A percentile compares a stretch with the other conserved stretches of the same genome.
Evolutionary conservation across 2,888 invertebrate genomes (phyloP).

Genomic region (Aspidiotus destructor): DNA sequence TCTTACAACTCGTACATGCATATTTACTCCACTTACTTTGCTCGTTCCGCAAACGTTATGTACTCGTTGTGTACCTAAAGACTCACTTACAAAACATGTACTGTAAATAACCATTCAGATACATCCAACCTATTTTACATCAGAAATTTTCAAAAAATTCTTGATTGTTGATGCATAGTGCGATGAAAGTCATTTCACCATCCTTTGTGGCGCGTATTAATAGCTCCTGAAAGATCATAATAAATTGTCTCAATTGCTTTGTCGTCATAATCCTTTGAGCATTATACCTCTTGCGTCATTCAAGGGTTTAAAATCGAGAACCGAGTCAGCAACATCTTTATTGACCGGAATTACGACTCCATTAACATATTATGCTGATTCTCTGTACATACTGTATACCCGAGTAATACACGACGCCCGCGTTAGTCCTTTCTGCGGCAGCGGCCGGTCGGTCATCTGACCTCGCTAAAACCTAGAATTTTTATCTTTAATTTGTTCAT

Average conservation of each 20-base stretch:
- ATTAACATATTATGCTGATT: not conserved
- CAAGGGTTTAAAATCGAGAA: conserved; percentile 5
- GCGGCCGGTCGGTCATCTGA: conserved; percentile 9
- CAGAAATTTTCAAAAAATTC: no score
- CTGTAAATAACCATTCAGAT: no score
- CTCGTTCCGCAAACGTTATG: no score
- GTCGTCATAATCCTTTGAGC: not conserved
- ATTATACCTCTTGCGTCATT: conserved; percentile 2
- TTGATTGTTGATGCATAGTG: no score
- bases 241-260: not conserved
- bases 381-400: no score
- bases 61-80: no score
- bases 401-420: conserved; percentile 4
- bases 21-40: no score
- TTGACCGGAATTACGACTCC: conserved; percentile 3
- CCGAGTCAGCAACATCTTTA: conserved; percentile 5
- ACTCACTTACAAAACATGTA: no score
- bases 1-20: no score
- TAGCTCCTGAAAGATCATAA: not conserved
- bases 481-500: conserved; percentile 4
- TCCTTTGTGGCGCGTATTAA: not conserved
- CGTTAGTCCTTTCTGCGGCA: not conserved
- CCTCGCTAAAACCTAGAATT: conserved; percentile 8
- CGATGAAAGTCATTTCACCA: conserved; percentile 3
- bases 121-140: no score